Percentiles rank a stretch among this genome's conserved stretches.
Evolutionary conservation across 1,140 invertebrate species (phyloP).

Genomic region (Batillaria attramentaria): DNA sequence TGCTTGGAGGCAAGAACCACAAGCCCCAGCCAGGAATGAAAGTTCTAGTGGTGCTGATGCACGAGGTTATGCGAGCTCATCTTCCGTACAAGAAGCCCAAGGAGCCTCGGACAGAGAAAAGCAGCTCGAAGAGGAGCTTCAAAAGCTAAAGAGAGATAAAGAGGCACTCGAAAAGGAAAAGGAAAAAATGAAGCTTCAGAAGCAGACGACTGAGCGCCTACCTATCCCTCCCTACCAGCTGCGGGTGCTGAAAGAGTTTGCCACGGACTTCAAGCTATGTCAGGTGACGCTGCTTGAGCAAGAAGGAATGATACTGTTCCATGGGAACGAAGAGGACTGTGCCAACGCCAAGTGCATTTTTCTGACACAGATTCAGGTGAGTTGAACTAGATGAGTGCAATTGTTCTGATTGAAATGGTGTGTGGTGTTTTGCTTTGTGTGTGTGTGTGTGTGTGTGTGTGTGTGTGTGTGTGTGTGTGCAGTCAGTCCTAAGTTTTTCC

Average conservation of each 20-base stretch:
- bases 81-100: no score
- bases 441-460: no score
- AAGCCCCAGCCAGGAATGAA: no score
- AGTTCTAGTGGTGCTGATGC: no score
- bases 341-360: not conserved
- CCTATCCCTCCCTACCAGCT: not conserved
- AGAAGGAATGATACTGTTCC: not conserved
- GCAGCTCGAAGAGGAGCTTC: not conserved
- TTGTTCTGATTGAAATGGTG: no score
- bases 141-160: not conserved
- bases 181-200: not conserved
- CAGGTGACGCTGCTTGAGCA: not conserved
- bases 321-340: not conserved
- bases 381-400: no score
- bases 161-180: not conserved
- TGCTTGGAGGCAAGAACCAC: no score
- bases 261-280: not conserved
- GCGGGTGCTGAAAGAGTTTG: conserved; percentile 1
- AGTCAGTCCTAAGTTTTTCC: no score
- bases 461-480: no score
- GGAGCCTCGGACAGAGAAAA: no score
- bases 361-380: not conserved
- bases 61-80: no score
- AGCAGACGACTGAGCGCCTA: not conserved
- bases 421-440: no score